Conservation (phyloP, 2,888 invertebrate species). For the Neria commutata region DNA sequence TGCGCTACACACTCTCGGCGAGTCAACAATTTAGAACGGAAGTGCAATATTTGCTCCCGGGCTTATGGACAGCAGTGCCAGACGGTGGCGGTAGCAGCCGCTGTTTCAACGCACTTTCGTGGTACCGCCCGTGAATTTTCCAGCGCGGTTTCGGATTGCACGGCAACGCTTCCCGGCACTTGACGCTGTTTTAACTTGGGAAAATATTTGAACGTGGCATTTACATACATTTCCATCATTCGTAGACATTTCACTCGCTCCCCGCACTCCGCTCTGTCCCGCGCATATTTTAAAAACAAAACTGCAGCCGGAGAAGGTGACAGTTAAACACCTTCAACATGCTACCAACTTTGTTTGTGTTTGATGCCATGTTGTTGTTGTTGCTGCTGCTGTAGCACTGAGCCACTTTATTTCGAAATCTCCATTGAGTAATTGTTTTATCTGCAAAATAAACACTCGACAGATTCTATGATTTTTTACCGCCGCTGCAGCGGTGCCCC, state of each 20-base stretch:
- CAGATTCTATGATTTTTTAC: constrained; percentile 20
- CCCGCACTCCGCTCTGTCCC: too few species aligned
- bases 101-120: background rate
- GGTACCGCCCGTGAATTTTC: background rate
- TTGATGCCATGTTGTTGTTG: background rate
- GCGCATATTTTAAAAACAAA: background rate
- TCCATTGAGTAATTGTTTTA: constrained; percentile 6
- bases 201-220: background rate
- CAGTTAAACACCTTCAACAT: constrained; percentile 51
- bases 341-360: constrained; percentile 46
- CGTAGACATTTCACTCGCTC: too few species aligned
- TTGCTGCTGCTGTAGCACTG: background rate
- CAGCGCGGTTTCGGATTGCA: background rate
- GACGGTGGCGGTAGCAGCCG: too few species aligned
- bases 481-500: background rate
- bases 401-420: background rate
- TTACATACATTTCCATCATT: background rate
- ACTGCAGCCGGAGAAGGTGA: constrained; percentile 38
- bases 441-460: constrained; percentile 16
- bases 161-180: background rate
- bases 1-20: too few species aligned
- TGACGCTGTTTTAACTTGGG: too few species aligned
- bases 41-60: constrained; percentile 44
- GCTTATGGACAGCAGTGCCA: too few species aligned
- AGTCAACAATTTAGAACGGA: constrained; percentile 33